phyloP scores from a whole-genome alignment of 1,140 invertebrate genomes.

The Acromyrmex heyeri region DNA sequence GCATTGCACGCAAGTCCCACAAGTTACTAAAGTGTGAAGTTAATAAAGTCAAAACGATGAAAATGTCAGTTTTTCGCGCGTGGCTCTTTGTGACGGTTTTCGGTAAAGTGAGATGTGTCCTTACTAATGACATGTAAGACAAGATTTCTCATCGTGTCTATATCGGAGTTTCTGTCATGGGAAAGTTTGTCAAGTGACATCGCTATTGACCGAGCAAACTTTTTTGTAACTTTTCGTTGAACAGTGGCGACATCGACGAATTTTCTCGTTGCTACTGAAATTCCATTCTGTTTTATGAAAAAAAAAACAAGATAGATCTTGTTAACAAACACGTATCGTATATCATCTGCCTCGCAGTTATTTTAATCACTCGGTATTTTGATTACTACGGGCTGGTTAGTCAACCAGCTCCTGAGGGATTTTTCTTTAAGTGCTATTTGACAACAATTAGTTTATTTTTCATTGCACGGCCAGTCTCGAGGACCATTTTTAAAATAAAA shows the following conservation, averaged over 20 bases:
- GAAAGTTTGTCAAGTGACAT: slow-evolving; percentile 30
- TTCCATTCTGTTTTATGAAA: not conserved
- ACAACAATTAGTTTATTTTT: not conserved
- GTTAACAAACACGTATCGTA: slow-evolving; percentile 20
- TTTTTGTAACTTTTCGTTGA: slow-evolving; percentile 16
- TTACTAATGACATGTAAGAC: not conserved
- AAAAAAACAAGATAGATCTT: not conserved
- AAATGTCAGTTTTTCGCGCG: not conserved
- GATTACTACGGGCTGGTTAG: too few relatives aligned
- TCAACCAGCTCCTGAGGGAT: not conserved
- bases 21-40: slow-evolving; percentile 25
- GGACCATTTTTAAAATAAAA: too few relatives aligned
- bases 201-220: not conserved
- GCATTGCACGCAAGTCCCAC: not conserved
- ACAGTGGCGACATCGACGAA: slow-evolving; percentile 2
- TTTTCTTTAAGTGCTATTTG: not conserved
- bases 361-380: not conserved
- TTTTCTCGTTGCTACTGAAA: slow-evolving; percentile 27
- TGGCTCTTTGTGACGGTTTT: not conserved
- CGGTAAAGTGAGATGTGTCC: slow-evolving; percentile 9
- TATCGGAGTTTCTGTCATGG: not conserved
- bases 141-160: slow-evolving; percentile 30
- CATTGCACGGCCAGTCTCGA: not conserved
- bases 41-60: not conserved
- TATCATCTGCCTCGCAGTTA: slow-evolving; percentile 9